phyloP scores from a whole-genome alignment of 2,888 invertebrate genomes.

The Platycheirus rosarum region DNA sequence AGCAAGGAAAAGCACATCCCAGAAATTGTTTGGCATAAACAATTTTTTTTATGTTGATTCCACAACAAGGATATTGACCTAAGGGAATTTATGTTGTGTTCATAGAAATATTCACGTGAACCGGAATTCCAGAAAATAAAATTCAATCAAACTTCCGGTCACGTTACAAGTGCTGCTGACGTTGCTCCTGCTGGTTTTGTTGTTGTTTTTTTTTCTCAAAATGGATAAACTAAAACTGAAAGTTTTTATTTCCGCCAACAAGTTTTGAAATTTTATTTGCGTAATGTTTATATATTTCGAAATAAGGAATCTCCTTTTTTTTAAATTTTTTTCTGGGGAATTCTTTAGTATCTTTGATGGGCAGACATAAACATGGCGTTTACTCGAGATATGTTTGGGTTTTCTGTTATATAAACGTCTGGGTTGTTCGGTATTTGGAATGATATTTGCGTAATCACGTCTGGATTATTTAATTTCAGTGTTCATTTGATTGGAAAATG shows the following conservation, averaged over 20 bases:
- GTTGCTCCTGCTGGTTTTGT: background rate
- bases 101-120: constrained; percentile 8
- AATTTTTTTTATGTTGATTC: background rate
- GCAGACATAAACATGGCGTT: constrained; percentile 67
- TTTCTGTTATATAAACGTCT: constrained; percentile 45
- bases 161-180: constrained; percentile 23
- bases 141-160: constrained; percentile 62
- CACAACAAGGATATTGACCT: constrained; percentile 43
- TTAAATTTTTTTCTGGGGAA: constrained; percentile 3
- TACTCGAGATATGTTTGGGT: constrained; percentile 47
- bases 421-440: constrained; percentile 34
- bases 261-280: constrained; percentile 27
- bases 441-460: constrained; percentile 62
- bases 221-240: constrained; percentile 45
- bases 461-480: constrained; percentile 62
- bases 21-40: constrained; percentile 41
- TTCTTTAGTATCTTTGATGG: constrained; percentile 26
- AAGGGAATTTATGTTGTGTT: constrained; percentile 29
- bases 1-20: constrained; percentile 50
- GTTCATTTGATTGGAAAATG: constrained; percentile 40
- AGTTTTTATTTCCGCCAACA: constrained; percentile 33
- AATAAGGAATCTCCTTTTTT: constrained; percentile 32
- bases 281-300: constrained; percentile 59
- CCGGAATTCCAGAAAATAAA: constrained; percentile 39
- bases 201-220: background rate